Conservation (phyloP, 2,797 vertebrate genomes). For the Spea hammondii region DNA sequence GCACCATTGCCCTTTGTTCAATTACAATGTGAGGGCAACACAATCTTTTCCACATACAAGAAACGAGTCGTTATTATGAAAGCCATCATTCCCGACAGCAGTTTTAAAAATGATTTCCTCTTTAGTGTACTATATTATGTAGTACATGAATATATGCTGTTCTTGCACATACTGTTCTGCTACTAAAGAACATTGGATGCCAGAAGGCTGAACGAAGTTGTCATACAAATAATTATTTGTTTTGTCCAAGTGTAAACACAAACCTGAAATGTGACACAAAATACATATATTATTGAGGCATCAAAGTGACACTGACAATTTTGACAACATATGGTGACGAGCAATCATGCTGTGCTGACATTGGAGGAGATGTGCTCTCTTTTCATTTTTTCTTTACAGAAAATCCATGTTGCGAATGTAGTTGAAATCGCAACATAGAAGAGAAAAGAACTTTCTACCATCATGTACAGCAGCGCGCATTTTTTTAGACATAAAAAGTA, state of each 20-base stretch:
- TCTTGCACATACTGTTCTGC: neutral
- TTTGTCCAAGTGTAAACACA: conserved; percentile 22
- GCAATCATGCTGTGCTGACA: conserved; percentile 19
- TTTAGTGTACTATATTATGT: neutral
- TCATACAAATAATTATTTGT: conserved; percentile 30
- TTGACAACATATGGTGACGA: conserved; percentile 21
- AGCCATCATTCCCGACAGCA: neutral
- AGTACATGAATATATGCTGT: neutral
- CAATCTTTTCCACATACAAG: too few relatives aligned
- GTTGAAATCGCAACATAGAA: neutral
- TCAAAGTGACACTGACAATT: conserved; percentile 19
- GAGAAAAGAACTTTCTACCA: neutral
- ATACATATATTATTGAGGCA: conserved; percentile 25
- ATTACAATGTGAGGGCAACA: too few relatives aligned
- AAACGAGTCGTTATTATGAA: too few relatives aligned
- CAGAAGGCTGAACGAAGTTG: conserved; percentile 11
- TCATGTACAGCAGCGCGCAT: too few relatives aligned
- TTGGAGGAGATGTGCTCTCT: neutral
- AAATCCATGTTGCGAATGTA: neutral
- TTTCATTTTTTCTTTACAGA: conserved; percentile 13
- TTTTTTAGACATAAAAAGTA: too few relatives aligned
- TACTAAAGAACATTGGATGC: conserved; percentile 5
- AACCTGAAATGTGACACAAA: conserved; percentile 14
- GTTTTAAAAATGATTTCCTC: neutral
- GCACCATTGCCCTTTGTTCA: too few relatives aligned